phyloP scores from a whole-genome alignment of 92 coral and sea anemone genomes.

The Epizoanthus fatuus region DNA sequence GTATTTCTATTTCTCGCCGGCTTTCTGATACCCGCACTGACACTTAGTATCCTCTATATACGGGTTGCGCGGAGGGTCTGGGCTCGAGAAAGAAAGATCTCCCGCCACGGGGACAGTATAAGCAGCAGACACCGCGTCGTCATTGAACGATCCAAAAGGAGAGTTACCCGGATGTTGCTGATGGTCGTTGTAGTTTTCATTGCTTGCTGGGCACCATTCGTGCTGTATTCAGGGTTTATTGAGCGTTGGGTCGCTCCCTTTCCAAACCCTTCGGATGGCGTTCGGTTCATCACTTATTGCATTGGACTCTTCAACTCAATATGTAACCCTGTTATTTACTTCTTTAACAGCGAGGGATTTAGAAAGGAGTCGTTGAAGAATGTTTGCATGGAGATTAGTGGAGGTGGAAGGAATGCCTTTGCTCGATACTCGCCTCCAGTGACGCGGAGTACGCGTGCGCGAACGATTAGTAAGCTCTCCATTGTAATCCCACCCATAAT shows the following conservation, averaged over 20 bases:
- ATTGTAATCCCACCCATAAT: constrained; percentile 15
- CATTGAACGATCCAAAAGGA: constrained; percentile 70
- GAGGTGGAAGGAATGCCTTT: constrained; percentile 18
- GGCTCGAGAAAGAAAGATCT: constrained; percentile 86
- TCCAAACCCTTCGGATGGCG: constrained; percentile 84
- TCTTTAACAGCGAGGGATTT: constrained; percentile 78
- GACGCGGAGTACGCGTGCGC: constrained; percentile 3
- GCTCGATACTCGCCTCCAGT: not conserved
- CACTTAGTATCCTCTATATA: constrained; percentile 72
- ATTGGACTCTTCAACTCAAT: constrained; percentile 83
- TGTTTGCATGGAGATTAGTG: constrained; percentile 70
- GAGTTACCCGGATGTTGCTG: constrained; percentile 85
- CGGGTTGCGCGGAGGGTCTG: constrained; percentile 88
- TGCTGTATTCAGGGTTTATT: constrained; percentile 81
- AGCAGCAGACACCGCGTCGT: constrained; percentile 47
- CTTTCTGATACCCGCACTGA: constrained; percentile 76
- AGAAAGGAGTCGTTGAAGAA: constrained; percentile 77
- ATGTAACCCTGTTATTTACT: constrained; percentile 89
- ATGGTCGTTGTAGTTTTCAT: constrained; percentile 78
- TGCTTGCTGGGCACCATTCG: constrained; percentile 83
- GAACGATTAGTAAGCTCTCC: constrained; percentile 25
- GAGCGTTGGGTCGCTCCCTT: constrained; percentile 87
- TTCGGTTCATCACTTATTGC: constrained; percentile 72
- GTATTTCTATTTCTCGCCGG: constrained; percentile 74
- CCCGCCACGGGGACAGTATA: constrained; percentile 73